These are phyloP conservation scores for Parnassius smintheus DNA, from an alignment of 2,888 invertebrate species.

Conservation along the genomic window DNA sequence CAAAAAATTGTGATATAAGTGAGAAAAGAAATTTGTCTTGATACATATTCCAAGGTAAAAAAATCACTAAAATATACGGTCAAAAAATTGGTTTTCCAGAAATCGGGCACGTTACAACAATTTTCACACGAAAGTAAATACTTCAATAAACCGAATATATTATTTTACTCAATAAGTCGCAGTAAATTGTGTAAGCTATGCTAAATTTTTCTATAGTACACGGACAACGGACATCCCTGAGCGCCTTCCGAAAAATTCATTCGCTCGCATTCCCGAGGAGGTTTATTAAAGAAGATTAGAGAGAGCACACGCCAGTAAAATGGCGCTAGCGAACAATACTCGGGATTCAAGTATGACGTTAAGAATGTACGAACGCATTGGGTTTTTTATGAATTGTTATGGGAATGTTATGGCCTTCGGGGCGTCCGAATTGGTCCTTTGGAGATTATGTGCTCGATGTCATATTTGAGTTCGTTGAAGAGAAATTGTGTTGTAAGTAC, in stretches of 20 bases:
- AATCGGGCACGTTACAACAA: too few relatives aligned
- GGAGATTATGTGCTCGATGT: slow-evolving; percentile 43
- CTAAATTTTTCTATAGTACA: not conserved
- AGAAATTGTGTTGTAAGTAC: slow-evolving; percentile 35
- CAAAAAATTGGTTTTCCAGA: too few relatives aligned
- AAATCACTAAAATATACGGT: too few relatives aligned
- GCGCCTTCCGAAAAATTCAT: slow-evolving; percentile 16
- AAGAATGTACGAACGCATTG: slow-evolving; percentile 54
- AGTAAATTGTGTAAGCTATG: not conserved
- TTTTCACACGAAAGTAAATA: too few relatives aligned
- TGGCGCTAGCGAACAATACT: slow-evolving; percentile 16
- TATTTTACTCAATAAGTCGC: not conserved
- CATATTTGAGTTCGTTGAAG: slow-evolving; percentile 26
- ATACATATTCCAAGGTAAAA: too few relatives aligned
- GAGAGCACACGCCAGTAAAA: slow-evolving; percentile 21
- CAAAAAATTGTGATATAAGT: too few relatives aligned
- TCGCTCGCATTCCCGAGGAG: slow-evolving; percentile 7
- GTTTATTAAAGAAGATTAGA: slow-evolving; percentile 22
- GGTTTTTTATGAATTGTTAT: slow-evolving; percentile 55
- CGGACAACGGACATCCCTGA: slow-evolving; percentile 18
- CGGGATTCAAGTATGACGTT: slow-evolving; percentile 41
- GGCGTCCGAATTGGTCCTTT: slow-evolving; percentile 36
- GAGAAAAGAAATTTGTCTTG: too few relatives aligned
- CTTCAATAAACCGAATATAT: too few relatives aligned
- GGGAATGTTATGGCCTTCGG: slow-evolving; percentile 43